A percentile compares a stretch with the other conserved stretches of the same genome.
Evolutionary conservation across 1,140 invertebrate species (phyloP).

Genomic region (Magallana gigas): DNA sequence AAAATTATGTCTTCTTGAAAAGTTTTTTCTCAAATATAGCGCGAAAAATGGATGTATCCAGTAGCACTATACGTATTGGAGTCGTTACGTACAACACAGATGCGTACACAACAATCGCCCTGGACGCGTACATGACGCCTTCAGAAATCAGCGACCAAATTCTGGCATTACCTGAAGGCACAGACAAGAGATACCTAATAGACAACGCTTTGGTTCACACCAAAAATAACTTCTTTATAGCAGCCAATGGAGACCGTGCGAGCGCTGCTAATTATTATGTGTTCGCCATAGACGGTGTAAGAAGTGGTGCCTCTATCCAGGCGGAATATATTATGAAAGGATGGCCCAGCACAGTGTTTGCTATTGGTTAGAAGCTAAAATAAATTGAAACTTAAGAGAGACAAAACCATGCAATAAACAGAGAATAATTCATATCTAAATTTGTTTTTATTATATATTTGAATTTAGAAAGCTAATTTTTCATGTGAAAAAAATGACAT

Average conservation of each 20-base stretch:
- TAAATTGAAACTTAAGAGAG: no score
- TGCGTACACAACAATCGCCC: background rate
- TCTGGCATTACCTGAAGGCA: background rate
- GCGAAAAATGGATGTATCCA: background rate
- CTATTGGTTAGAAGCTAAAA: background rate
- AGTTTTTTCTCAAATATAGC: background rate
- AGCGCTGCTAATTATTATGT: constrained; percentile 6
- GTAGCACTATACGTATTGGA: background rate
- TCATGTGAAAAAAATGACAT: no score
- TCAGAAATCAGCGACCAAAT: background rate
- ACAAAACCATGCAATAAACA: no score
- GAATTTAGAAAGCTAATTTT: no score
- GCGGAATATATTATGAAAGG: background rate
- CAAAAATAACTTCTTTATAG: background rate
- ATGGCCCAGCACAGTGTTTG: background rate
- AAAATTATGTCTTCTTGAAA: background rate
- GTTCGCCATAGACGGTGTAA: background rate
- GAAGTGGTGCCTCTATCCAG: background rate
- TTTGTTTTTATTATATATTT: no score
- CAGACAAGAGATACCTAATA: background rate
- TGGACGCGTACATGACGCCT: background rate
- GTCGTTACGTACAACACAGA: background rate
- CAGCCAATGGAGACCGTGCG: background rate
- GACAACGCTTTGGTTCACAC: background rate
- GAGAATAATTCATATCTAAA: no score